Base-by-base conservation (phyloP, 2,113 vertebrate genomes). In the Rhynchomys soricoides region DNA sequence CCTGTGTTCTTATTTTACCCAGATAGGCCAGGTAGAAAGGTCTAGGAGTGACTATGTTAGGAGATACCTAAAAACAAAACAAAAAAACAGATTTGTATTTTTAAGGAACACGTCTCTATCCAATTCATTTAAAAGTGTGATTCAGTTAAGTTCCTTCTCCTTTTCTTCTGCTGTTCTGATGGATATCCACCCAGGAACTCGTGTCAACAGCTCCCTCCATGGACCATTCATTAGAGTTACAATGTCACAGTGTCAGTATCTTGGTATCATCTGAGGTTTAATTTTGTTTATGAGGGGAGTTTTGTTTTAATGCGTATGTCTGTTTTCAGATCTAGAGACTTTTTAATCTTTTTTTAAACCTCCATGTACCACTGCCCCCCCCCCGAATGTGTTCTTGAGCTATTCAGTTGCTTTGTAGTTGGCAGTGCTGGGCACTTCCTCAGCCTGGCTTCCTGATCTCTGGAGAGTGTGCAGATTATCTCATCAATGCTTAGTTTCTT, bases 201-300 rank as follows among this genome's bases (percentile, higher is more conserved):
- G 55, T 96, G 79, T 92, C 93, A 97, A 92, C 21, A 75, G 17
- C 87, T 97, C 43, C 98, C 97, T 98, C 96, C 96, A 68, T 1
- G 86, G 97, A 96, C 96, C 96, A 0, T 48, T 97, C 85, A 24
- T 57, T 89, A 85, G 94, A 93, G 95, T 19, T 97, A 92, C 97
- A 97, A 37, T 94, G 88, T 97, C 94, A 96, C 40, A 45, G 34
- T 71, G 45, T 96, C 94, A 91, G 62, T 79, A 68, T 78, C 3
- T 0, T 24, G 13, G 22, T 91, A 88, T 85, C 24, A 88, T 24
- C 22, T 50, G 40, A 8, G 66, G 17, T 78, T 52, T 86, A 17
- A 3, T 5, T 43, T 81, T 34, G 31, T 74, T 45, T 52, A 2
- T 26, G 31, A 43, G 6, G 40, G 22, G 59, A 12, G 0, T 52